phyloP scores from a whole-genome alignment of 2,113 vertebrate genomes.

The Petromus typicus region DNA sequence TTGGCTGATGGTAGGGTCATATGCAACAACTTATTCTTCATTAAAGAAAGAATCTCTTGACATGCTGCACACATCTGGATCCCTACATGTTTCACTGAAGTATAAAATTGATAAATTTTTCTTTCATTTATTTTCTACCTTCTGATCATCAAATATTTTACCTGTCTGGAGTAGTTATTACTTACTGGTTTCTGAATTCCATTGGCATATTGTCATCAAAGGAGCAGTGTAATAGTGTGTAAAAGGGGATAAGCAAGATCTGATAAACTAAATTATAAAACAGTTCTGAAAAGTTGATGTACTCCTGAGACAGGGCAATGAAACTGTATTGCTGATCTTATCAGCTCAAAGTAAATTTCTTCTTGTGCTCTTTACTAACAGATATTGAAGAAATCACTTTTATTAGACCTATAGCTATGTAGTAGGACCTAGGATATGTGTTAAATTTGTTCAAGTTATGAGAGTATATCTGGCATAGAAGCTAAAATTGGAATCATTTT shows the following conservation, averaged over 20 bases:
- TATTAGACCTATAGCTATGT: background rate
- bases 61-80: background rate
- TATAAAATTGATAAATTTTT: background rate
- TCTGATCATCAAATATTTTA: background rate
- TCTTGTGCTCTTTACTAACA: background rate
- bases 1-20: background rate
- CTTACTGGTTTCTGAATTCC: background rate
- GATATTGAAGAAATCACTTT: background rate
- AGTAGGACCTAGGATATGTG: background rate
- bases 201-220: background rate
- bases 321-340: background rate
- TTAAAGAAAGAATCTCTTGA: background rate
- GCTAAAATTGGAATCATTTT: background rate
- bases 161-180: background rate
- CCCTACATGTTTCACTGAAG: background rate
- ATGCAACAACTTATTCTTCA: background rate
- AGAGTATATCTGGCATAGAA: background rate
- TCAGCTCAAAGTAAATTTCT: background rate
- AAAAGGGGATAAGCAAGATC: background rate
- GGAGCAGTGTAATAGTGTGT: background rate
- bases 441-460: background rate
- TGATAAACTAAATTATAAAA: background rate
- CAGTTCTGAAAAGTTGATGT: background rate
- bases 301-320: background rate
- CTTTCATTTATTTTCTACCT: background rate